Percentiles rank a stretch among this genome's conserved stretches.
Conservation (phyloP, 2,797 vertebrate species). For the Pseudocheirus occidentalis region DNA sequence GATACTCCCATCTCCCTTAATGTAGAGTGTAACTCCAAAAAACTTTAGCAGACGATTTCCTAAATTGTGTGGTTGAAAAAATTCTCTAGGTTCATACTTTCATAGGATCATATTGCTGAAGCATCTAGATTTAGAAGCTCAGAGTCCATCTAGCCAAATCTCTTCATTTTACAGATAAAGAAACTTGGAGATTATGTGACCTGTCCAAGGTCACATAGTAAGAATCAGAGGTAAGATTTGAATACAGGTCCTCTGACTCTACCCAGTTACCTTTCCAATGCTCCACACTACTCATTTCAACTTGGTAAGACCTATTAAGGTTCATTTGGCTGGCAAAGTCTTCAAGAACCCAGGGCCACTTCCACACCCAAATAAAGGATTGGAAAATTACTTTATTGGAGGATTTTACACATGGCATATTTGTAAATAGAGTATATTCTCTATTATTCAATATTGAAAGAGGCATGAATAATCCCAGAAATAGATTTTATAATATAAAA, state of each 20-base stretch:
- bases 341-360: neutral
- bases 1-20: neutral
- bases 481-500: too few relatives aligned
- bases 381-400: too few relatives aligned
- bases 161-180: too few relatives aligned
- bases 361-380: too few relatives aligned
- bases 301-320: neutral
- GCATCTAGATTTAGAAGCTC: neutral
- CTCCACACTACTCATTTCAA: neutral
- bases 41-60: neutral
- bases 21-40: neutral
- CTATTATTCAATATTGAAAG: too few relatives aligned
- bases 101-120: neutral
- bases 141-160: neutral
- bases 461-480: too few relatives aligned
- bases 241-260: neutral
- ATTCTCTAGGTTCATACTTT: neutral
- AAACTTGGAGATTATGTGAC: too few relatives aligned
- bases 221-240: too few relatives aligned
- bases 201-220: too few relatives aligned
- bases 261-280: neutral
- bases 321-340: neutral
- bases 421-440: too few relatives aligned
- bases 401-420: too few relatives aligned
- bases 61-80: neutral